Base-by-base conservation (phyloP, 2,797 vertebrate genomes). In the Rhynchotus rufescens region DNA sequence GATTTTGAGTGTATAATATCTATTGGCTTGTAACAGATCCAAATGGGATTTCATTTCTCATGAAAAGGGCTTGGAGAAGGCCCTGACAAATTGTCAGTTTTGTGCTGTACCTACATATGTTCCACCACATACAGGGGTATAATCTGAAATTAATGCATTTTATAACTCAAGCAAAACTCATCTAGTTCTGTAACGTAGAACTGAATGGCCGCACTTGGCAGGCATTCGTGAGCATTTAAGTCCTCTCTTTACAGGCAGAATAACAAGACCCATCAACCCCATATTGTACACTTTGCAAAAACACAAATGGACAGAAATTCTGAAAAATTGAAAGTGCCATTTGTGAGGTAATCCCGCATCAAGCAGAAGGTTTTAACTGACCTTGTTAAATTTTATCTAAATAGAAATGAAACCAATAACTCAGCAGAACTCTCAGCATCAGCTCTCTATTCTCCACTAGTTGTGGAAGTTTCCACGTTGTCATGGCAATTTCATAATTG, bases 81-180 rank as follows among this genome's bases (percentile, higher is more conserved):
- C 89, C 90, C 93, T 95, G 95, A 97, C 82, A 96, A 97, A 96
- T 93, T 86, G 93, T 96, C 94, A 68, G 92, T 86, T 95, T 90
- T 90, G 88, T 93, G 90, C 89, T 92, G 75, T 91, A 96, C 95
- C 95, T 91, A 96, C 94, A 97, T 97, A 94, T 94, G 96, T 94
- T 94, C 77, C 83, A 72, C 94, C 44, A 85, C 92, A 93, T 94
- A 85, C 80, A 95, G 73, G 86, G 95, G 93, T 83, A 95, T 97
- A 93, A 96, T 94, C 96, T 94, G 91, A 95, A 95, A 96, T 97
- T 97, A 97, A 96, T 96, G 92, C 28, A 54, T 94, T 97, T 97
- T 96, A 92, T 87, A 96, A 94, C 94, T 94, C 56, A 30, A 94
- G 89, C 71, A 94, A 95, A 97, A 97, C 94, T 90, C 94, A 89